Evolutionary conservation across 2,113 vertebrate species (phyloP).

Genomic region (Marmota monax): DNA sequence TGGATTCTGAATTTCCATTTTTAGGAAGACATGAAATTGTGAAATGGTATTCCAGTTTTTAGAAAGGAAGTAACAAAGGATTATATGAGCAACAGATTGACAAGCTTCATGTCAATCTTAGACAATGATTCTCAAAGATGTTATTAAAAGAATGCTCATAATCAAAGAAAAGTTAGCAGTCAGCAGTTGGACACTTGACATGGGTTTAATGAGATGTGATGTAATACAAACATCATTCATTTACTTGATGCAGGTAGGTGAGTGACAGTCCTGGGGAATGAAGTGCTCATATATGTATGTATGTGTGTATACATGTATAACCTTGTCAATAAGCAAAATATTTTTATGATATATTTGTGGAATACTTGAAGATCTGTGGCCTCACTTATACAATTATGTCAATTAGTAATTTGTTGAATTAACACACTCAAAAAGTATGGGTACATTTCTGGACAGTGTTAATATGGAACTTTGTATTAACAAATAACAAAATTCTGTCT

Average conservation of each 20-base stretch:
- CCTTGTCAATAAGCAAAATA: not conserved
- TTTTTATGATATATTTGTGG: constrained; percentile 25
- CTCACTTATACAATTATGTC: not conserved
- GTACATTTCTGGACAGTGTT: not conserved
- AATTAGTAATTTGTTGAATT: constrained; percentile 43
- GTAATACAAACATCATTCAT: not conserved
- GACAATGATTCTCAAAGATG: not conserved
- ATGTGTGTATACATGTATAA: not conserved
- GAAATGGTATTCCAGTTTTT: constrained; percentile 25
- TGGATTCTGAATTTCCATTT: constrained; percentile 30
- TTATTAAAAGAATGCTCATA: not conserved
- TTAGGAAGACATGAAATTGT: not conserved
- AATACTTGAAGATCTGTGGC: not conserved
- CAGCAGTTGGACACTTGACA: not conserved
- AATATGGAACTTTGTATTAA: constrained; percentile 15
- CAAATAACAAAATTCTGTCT: not conserved
- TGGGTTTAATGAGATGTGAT: not conserved
- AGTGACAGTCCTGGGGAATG: not conserved
- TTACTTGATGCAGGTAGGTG: constrained; percentile 6
- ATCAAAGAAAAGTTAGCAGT: not conserved
- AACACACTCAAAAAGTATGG: not conserved
- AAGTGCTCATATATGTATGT: not conserved
- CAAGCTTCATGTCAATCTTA: constrained; percentile 1
- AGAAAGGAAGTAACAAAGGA: constrained; percentile 5
- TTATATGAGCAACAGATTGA: not conserved